A percentile compares a stretch with the other conserved stretches of the same genome.
Conservation (phyloP, 2,797 vertebrate genomes). For the Poecilia picta region DNA sequence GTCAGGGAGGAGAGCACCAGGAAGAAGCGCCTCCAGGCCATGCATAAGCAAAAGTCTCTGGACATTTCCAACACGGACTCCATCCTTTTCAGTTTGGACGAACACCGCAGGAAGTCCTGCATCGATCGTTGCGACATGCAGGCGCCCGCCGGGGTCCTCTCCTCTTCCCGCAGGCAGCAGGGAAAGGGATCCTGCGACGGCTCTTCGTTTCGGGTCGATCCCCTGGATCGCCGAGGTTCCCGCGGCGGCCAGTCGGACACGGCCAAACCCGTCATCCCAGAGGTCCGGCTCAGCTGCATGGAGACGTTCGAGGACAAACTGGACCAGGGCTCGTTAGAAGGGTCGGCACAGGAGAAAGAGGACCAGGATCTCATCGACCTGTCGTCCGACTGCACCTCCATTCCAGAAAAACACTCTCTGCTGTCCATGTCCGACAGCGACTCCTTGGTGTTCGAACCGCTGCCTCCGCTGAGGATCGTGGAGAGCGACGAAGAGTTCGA, state of each 20-base stretch:
- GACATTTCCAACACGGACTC: conserved; percentile 98
- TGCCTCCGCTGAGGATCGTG: conserved; percentile 95
- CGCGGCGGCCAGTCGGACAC: conserved; percentile 66
- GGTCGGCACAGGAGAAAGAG: conserved; percentile 80
- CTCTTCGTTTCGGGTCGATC: conserved; percentile 73
- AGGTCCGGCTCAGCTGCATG: conserved; percentile 97
- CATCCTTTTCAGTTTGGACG: conserved; percentile 93
- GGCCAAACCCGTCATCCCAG: conserved; percentile 91
- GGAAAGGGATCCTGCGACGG: conserved; percentile 80
- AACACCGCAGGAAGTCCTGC: conserved; percentile 97
- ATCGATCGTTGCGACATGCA: conserved; percentile 93
- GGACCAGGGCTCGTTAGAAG: conserved; percentile 76
- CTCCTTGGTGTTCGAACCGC: conserved; percentile 93
- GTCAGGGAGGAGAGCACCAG: conserved; percentile 94
- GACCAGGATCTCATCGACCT: conserved; percentile 96
- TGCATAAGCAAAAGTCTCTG: conserved; percentile 98
- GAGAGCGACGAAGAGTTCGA: conserved; percentile 97
- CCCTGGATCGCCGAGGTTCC: conserved; percentile 67
- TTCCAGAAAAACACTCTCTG: conserved; percentile 92
- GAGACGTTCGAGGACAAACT: conserved; percentile 92
- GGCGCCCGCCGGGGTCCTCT: conserved; percentile 61
- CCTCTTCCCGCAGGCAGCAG: conserved; percentile 72
- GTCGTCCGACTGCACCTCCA: conserved; percentile 94
- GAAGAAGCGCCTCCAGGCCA: conserved; percentile 95
- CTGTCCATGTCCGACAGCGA: conserved; percentile 96